Evolutionary conservation across 2,888 invertebrate species (phyloP), one percentile per base, ranked within the genome.

Genomic region (Tinea trinotella): DNA sequence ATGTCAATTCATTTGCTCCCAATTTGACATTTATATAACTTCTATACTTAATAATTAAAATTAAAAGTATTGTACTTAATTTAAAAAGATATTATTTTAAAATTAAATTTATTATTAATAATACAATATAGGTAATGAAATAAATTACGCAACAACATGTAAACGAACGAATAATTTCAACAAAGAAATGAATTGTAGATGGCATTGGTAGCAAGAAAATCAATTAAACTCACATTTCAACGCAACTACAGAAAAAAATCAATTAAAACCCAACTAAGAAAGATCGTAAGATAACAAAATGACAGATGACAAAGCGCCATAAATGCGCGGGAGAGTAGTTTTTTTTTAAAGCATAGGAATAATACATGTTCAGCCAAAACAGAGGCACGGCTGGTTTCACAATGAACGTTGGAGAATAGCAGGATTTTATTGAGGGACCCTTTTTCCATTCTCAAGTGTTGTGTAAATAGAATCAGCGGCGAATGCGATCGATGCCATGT

Each of bases 381-480:
- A 68, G 64, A 68, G 66, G 60, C 63, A 55, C 59, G 48, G 48
- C 48, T 48, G 48, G 48, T 13, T 15, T 40, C 40, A 40, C 40
- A 40, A 40, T 40, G 40, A 12, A 12, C 13, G 40, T 7, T 13
- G 13, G 76, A 76, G 80, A 80, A 82, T 77, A 66, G 81, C 74
- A 80, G 71, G 73, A 81, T 80, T 81, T 80, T 84, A 84, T 84
- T 82, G 83, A 81, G 78, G 80, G 84, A 74, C 82, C 85, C 82
- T 83, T 83, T 35, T 78, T 71, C 71, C 71, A 63, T 63, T 64
- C 60, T 75, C 63, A 76, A 87, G 86, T 86, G 85, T 82, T 81
- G 78, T 80, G 86, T 86, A 78, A 86, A 87, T 82, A 84, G 73
- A 71, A 67, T 61, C 70, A 70, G 69, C 66, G 70, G 63, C 64